Base-by-base conservation (phyloP, 2,888 invertebrate genomes). In the Apodemia duryi region DNA sequence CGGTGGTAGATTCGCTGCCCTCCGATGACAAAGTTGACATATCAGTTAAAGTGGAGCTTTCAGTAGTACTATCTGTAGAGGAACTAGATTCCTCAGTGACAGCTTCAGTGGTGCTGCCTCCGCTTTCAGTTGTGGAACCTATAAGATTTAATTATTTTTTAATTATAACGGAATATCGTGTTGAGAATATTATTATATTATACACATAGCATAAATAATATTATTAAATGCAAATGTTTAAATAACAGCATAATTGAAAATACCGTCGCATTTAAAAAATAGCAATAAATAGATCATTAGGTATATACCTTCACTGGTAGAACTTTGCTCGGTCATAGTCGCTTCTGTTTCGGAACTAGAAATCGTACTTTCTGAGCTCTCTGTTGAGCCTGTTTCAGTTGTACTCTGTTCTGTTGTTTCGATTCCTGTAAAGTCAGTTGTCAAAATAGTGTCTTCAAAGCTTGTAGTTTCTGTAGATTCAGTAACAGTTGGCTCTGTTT, bases 281-380 rank as follows among this genome's bases (percentile, higher is more conserved):
- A 2, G 9, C 9, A 38, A 38, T 38, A 38, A 38, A 38, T 9
- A 38, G 1, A 38, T 38, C 38, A 38, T 38, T 38, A 21, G 21
- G 21, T 21, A 38, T 4, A 51, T 43, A 57, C 51, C 51, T 28
- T 51, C 21, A 28, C 13, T 41, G 7, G 51, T 29, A 32, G 60
- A 60, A 63, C 35, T 54, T 35, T 62, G 49, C 46, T 43, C 61
- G 35, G 64, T 61, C 49, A 49, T 64, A 11, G 63, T 61, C 1
- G 29, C 63, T 6, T 71, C 68, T 29, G 67, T 60, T 60, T 32
- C 64, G 38, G 64, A 57, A 32, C 57, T 57, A 11, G 57, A 49
- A 49, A 49, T 66, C 6, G 72, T 66, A 6, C 43, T 60, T 29
- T 69, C 69, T 13, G 65, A 66, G 32, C 65, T 64, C 21, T 68